Percentiles rank a stretch among this genome's conserved stretches.
Evolutionary conservation across 2,797 vertebrate species (phyloP).

Genomic region (Hyperoplus lanceolatus): DNA sequence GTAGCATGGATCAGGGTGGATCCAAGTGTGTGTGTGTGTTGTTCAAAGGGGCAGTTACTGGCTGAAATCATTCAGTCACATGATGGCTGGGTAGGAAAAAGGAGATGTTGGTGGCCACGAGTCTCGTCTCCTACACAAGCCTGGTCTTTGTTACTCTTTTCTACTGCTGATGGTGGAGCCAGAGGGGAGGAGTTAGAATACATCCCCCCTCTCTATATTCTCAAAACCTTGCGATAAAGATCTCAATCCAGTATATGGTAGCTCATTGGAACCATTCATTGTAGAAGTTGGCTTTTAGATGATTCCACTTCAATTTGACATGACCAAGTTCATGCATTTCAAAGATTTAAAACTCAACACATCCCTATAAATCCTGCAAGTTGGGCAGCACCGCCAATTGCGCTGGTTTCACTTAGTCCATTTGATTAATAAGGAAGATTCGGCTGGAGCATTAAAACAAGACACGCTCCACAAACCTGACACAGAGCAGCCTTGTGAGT

Average conservation of each 20-base stretch:
- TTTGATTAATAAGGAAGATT: slow-evolving; percentile 30
- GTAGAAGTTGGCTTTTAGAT: neutral
- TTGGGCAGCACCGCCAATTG: neutral
- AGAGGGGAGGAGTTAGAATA: slow-evolving; percentile 31
- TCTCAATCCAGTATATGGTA: slow-evolving; percentile 11
- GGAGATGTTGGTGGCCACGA: slow-evolving; percentile 54
- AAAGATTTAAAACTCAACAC: neutral
- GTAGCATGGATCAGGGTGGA: slow-evolving; percentile 37
- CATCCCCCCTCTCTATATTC: slow-evolving; percentile 5
- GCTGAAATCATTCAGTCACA: slow-evolving; percentile 67
- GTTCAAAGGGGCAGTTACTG: slow-evolving; percentile 19
- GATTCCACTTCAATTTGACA: slow-evolving; percentile 8
- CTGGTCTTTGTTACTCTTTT: slow-evolving; percentile 69
- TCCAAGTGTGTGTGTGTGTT: slow-evolving; percentile 29
- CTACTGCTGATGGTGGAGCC: slow-evolving; percentile 48
- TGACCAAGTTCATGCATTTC: slow-evolving; percentile 1
- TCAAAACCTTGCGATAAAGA: slow-evolving; percentile 32
- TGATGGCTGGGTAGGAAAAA: slow-evolving; percentile 61
- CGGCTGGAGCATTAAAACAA: slow-evolving; percentile 7
- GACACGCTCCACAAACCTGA: slow-evolving; percentile 11
- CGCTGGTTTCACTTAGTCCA: slow-evolving; percentile 7
- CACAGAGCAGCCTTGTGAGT: neutral
- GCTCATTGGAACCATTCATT: slow-evolving; percentile 12
- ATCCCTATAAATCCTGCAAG: slow-evolving; percentile 10
- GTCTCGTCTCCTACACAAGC: slow-evolving; percentile 67